These are phyloP conservation scores for Pterostichus niger DNA, from an alignment of 2,888 invertebrate species.

Conservation along the genomic window DNA sequence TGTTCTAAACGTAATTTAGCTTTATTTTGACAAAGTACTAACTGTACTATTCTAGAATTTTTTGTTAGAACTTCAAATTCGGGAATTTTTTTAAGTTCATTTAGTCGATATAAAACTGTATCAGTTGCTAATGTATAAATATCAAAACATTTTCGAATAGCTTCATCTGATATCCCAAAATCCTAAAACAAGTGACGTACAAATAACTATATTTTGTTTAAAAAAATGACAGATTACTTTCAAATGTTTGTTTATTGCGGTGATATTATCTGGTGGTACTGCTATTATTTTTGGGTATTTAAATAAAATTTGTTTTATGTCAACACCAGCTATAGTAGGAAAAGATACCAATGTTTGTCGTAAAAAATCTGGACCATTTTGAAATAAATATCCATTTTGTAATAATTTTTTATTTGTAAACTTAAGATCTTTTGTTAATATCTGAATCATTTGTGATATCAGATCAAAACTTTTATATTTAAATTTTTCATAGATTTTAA, in stretches of 20 bases:
- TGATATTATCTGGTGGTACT: slow-evolving; percentile 30
- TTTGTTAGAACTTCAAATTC: slow-evolving; percentile 81
- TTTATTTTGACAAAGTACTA: slow-evolving; percentile 78
- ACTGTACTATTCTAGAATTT: slow-evolving; percentile 80
- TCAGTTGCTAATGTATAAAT: slow-evolving; percentile 59
- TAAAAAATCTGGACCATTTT: slow-evolving; percentile 31
- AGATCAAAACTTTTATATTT: slow-evolving; percentile 58
- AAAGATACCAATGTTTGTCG: slow-evolving; percentile 6
- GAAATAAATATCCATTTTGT: slow-evolving; percentile 59
- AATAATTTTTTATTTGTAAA: slow-evolving; percentile 51
- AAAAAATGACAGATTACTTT: slow-evolving; percentile 8
- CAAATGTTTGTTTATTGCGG: slow-evolving; percentile 44
- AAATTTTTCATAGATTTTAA: slow-evolving; percentile 58
- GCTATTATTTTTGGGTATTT: slow-evolving; percentile 59
- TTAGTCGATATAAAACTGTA: slow-evolving; percentile 53
- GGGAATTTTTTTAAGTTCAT: slow-evolving; percentile 78
- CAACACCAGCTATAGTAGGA: slow-evolving; percentile 46
- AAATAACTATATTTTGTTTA: no score
- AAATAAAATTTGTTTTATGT: slow-evolving; percentile 56
- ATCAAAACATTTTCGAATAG: slow-evolving; percentile 57
- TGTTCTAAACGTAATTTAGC: slow-evolving; percentile 78
- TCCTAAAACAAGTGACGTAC: slow-evolving; percentile 14
- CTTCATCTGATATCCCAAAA: slow-evolving; percentile 56
- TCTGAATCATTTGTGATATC: slow-evolving; percentile 58
- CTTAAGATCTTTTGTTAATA: slow-evolving; percentile 49